These are phyloP conservation scores for Microcaecilia unicolor DNA, from an alignment of 2,797 vertebrate species.

Conservation along the genomic window DNA sequence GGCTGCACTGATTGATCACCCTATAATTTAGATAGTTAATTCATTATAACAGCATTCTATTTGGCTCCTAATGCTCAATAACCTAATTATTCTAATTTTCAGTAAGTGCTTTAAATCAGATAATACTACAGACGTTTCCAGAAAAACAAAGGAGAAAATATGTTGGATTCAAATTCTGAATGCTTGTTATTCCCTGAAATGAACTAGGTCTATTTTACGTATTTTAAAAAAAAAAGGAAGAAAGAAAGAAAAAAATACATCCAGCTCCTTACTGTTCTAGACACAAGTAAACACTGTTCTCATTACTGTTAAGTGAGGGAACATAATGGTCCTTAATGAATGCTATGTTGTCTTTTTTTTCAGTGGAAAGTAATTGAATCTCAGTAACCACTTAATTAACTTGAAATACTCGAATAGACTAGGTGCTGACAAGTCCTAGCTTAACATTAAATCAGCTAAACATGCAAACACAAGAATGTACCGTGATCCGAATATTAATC, in stretches of 20 bases:
- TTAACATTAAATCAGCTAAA: too few relatives aligned
- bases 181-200: background rate
- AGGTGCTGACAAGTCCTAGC: too few relatives aligned
- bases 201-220: background rate
- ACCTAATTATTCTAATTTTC: slow-evolving; percentile 20
- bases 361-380: background rate
- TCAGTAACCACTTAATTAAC: slow-evolving; percentile 2
- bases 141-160: background rate
- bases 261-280: background rate
- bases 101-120: slow-evolving; percentile 18
- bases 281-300: background rate
- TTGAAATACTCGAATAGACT: background rate
- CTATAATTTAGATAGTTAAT: slow-evolving; percentile 15
- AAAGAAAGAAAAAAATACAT: background rate
- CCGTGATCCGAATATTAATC: too few relatives aligned
- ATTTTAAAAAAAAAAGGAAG: background rate
- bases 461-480: too few relatives aligned
- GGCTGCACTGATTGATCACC: slow-evolving; percentile 9
- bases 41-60: slow-evolving; percentile 20
- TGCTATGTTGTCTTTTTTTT: background rate
- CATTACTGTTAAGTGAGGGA: slow-evolving; percentile 1
- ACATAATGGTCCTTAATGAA: background rate
- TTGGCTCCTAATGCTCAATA: background rate
- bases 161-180: background rate
- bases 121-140: slow-evolving; percentile 5